Evolutionary conservation across 2,888 invertebrate genomes (phyloP).

Genomic region (Thalpophila matura): DNA sequence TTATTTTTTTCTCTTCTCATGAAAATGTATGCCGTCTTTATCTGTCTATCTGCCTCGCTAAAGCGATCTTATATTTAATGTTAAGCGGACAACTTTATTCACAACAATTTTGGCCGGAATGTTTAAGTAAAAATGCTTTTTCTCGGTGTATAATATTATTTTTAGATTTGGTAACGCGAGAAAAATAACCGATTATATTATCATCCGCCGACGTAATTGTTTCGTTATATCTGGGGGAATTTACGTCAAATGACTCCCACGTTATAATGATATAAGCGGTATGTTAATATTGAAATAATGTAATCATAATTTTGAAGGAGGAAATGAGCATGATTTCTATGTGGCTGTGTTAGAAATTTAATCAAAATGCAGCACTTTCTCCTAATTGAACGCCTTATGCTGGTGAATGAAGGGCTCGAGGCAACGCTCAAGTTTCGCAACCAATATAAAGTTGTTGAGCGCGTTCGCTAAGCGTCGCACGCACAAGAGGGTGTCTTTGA

Average conservation of each 20-base stretch:
- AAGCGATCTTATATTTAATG: constrained; percentile 86
- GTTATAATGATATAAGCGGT: constrained; percentile 30
- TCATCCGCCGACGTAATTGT: constrained; percentile 62
- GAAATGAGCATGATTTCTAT: constrained; percentile 19
- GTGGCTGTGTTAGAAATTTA: constrained; percentile 36
- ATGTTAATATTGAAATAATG: constrained; percentile 33
- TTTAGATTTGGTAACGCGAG: constrained; percentile 73
- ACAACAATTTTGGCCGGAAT: constrained; percentile 74
- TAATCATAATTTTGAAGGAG: constrained; percentile 29
- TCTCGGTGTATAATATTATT: constrained; percentile 73
- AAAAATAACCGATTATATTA: constrained; percentile 69
- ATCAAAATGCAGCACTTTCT: constrained; percentile 61
- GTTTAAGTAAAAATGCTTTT: constrained; percentile 74
- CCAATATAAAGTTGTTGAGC: constrained; percentile 87
- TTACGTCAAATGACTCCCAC: constrained; percentile 44
- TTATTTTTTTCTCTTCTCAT: constrained; percentile 80
- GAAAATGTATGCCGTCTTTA: constrained; percentile 85
- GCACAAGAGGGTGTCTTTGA: constrained; percentile 88
- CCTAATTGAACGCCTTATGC: constrained; percentile 66
- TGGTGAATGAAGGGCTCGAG: constrained; percentile 68
- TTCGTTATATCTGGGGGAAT: constrained; percentile 49
- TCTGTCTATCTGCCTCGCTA: constrained; percentile 83
- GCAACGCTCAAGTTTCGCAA: constrained; percentile 83
- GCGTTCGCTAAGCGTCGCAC: constrained; percentile 86
- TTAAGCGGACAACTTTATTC: constrained; percentile 82